Evolutionary conservation across 2,797 vertebrate genomes (phyloP).

Genomic region (Ispidina lecontei): DNA sequence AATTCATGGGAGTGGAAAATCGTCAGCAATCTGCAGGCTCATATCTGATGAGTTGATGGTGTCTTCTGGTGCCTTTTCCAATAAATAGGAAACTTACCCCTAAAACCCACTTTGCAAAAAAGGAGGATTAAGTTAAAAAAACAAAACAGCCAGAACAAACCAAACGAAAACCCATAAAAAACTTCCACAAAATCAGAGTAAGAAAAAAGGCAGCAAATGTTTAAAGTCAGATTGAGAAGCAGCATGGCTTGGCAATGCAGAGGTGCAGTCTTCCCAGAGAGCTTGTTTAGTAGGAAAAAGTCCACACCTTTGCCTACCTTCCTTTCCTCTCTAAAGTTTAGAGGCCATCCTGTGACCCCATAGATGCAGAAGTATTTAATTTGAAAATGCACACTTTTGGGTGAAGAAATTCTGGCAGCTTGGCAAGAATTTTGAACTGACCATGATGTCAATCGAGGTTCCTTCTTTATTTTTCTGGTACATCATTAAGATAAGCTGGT

Average conservation of each 20-base stretch:
- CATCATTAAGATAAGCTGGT: background rate
- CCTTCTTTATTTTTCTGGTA: background rate
- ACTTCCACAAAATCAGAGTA: background rate
- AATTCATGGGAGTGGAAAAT: background rate
- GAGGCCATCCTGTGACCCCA: fast-evolving
- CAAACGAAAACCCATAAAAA: too few species aligned
- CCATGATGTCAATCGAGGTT: background rate
- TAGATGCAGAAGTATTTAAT: background rate
- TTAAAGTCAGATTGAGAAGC: background rate
- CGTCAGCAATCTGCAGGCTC: background rate
- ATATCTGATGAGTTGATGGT: background rate
- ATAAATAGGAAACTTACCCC: background rate
- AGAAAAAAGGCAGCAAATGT: background rate
- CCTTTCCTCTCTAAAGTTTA: background rate
- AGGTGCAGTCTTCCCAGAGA: background rate
- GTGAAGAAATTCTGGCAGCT: background rate
- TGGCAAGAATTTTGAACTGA: too few species aligned
- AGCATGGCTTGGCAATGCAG: background rate
- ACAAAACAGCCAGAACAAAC: too few species aligned
- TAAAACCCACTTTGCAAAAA: background rate
- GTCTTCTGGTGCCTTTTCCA: background rate
- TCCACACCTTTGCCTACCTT: background rate
- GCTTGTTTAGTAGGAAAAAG: background rate
- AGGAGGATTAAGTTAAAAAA: background rate
- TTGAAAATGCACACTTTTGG: background rate